Evolutionary conservation across 2,888 invertebrate species (phyloP).

Genomic region (Allolobophora icterica): DNA sequence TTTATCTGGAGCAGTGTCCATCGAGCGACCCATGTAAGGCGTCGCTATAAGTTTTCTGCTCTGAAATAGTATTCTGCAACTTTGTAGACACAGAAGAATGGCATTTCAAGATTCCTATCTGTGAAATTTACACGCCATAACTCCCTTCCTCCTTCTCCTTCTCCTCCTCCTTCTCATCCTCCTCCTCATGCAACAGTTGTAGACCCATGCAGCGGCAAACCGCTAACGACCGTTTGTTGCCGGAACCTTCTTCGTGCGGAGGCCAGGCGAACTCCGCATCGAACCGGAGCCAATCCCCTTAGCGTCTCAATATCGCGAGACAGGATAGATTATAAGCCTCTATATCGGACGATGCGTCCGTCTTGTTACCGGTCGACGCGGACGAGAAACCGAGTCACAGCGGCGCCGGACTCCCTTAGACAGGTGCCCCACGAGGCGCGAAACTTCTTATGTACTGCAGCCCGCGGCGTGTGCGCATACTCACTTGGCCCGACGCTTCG

Average conservation of each 20-base stretch:
- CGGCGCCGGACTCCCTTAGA: neutral
- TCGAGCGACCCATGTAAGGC: too few species aligned
- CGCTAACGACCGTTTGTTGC: neutral
- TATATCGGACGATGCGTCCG: neutral
- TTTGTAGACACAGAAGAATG: neutral
- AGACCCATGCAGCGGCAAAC: neutral
- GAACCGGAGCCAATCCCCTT: neutral
- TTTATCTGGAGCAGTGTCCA: too few species aligned
- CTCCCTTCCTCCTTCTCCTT: neutral
- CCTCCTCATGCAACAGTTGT: neutral
- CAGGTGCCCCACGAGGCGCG: neutral
- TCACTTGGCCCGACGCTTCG: neutral
- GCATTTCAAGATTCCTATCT: neutral
- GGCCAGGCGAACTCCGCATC: neutral
- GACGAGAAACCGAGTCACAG: neutral
- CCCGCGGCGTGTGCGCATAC: slow-evolving; percentile 1
- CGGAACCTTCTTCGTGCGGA: neutral
- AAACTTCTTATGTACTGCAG: neutral
- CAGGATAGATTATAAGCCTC: neutral
- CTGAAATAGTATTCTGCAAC: neutral
- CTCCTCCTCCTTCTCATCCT: neutral
- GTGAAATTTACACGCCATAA: neutral
- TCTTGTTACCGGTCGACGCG: slow-evolving; percentile 10
- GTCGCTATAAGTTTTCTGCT: too few species aligned
- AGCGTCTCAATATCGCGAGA: slow-evolving; percentile 17